Conservation (phyloP, 2,797 vertebrate genomes). For the Coilia nasus region DNA sequence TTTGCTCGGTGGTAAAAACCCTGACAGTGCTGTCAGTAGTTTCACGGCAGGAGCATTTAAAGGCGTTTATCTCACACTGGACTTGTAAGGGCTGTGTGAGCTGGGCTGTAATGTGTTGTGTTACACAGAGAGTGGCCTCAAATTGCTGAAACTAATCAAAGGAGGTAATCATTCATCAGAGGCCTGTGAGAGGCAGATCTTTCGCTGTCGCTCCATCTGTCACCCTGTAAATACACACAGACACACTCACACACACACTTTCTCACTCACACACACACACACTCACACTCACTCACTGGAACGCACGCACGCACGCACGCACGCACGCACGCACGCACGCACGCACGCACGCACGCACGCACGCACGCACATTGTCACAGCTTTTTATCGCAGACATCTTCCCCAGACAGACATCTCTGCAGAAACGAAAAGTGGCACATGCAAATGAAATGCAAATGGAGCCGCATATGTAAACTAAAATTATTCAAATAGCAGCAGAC, state of each 20-base stretch:
- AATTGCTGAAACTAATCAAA: conserved; percentile 15
- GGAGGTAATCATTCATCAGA: conserved; percentile 7
- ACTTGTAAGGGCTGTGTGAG: no score
- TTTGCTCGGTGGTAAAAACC: background rate
- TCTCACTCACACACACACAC: background rate
- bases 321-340: background rate
- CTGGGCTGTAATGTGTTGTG: no score
- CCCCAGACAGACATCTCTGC: conserved; percentile 15
- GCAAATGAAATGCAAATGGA: conserved; percentile 7
- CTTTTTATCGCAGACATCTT: conserved; percentile 17
- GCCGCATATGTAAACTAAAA: conserved; percentile 9
- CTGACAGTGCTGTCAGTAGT: no score
- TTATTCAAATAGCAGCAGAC: conserved; percentile 26
- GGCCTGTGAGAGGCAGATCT: background rate
- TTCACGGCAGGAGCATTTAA: no score
- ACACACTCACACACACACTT: background rate
- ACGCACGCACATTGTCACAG: background rate
- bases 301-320: background rate
- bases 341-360: no score
- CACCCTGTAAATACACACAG: background rate
- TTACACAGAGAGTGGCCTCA: background rate
- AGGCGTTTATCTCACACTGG: no score
- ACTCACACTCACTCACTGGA: no score
- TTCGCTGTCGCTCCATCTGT: conserved; percentile 11
- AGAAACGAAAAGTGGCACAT: conserved; percentile 8